These are phyloP conservation scores for Scolopax rusticola DNA, from an alignment of 2,797 vertebrate species.

Conservation along the genomic window DNA sequence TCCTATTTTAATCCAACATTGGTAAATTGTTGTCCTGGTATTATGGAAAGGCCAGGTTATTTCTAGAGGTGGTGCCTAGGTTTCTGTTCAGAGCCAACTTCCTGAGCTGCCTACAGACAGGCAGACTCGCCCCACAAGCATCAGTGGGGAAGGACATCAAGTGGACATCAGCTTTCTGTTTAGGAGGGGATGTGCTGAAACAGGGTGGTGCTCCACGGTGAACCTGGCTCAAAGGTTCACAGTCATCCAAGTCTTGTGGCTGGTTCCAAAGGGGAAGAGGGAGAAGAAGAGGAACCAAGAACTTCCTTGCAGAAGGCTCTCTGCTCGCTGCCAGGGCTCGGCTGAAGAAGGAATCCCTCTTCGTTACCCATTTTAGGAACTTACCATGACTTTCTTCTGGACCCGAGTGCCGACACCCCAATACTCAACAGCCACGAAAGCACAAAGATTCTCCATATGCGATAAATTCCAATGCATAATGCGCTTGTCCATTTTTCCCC, in stretches of 20 bases:
- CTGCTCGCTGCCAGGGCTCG: neutral
- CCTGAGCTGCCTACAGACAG: neutral
- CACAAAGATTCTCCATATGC: neutral
- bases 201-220: neutral
- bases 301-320: neutral
- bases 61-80: neutral
- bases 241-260: neutral
- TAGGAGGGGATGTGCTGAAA: neutral
- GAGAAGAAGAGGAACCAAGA: neutral
- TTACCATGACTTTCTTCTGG: neutral
- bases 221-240: neutral
- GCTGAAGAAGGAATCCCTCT: neutral
- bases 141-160: too few relatives aligned
- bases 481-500: neutral
- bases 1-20: neutral
- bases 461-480: neutral
- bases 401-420: neutral
- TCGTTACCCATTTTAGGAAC: fast-evolving
- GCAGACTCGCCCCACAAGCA: neutral
- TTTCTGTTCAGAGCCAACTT: neutral
- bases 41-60: neutral
- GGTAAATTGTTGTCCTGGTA: neutral
- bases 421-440: neutral
- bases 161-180: neutral
- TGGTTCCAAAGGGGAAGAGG: neutral